Evolutionary conservation across 2,888 invertebrate genomes (phyloP), one percentile per base, ranked within the genome.

Genomic region (Papilio gigon): DNA sequence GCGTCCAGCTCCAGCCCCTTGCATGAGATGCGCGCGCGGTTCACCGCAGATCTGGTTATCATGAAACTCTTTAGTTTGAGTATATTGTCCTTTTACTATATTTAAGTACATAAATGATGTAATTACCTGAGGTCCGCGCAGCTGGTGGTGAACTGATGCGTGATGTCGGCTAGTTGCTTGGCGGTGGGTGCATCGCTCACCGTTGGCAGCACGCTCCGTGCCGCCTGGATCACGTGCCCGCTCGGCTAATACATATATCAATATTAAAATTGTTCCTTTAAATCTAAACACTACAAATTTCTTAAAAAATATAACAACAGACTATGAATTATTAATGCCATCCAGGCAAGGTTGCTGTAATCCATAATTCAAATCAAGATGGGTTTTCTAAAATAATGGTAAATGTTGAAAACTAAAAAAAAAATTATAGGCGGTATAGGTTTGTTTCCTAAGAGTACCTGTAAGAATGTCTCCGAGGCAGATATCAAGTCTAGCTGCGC

Each of bases 1-100:
- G 96, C 95, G 75, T 98, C 97, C 71, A 98, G 86, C 78, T 98
- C 98, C 70, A 97, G 90, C 0, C 96, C 96, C 73, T 97, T 96
- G 83, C 97, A 97, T 0, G 95, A 95, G 76, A 96, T 95, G 60
- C 96, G 94, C 0, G 97, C 94, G 20, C 95, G 92, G 33, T 91
- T 92, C 0, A 94, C 94, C 0, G 94, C 94, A 0, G 94, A 93
- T 72, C 94, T 93, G 77, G 0, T 30, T 1, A 20, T 6, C 9
- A 47, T 27, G 47, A 1, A 47, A 20, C 0, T 3, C 37, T 2
- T 30, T 25, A n/a, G 12, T 42, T 35, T 63, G 9, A 42, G 20
- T 35, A 5, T 27, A 50, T n/a, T n/a, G n/a, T n/a, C n/a, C n/a
- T 58, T n/a, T 58, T 35, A n/a, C 17, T 2, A 30, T 9, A 58